Percentiles rank a stretch among this genome's conserved stretches.
Evolutionary conservation across 2,113 vertebrate species (phyloP).

Genomic region (Sigmodon hispidus): DNA sequence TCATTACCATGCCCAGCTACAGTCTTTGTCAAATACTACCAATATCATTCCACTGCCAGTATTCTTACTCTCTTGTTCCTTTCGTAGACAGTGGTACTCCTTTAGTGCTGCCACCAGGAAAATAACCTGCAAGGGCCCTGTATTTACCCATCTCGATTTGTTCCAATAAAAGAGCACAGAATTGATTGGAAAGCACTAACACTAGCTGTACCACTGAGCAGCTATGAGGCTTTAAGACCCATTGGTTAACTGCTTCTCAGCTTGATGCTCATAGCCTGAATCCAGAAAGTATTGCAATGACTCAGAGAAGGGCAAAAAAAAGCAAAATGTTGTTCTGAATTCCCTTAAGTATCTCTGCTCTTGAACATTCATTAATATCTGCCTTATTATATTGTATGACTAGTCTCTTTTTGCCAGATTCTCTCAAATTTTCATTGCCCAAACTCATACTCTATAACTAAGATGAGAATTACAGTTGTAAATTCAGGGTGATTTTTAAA

Average conservation of each 20-base stretch:
- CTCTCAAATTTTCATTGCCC: background rate
- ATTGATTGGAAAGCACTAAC: background rate
- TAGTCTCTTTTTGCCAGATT: background rate
- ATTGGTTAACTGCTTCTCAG: constrained; percentile 6
- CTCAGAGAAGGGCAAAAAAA: background rate
- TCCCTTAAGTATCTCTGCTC: background rate
- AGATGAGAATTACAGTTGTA: constrained; percentile 52
- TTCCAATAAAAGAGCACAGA: constrained; percentile 14
- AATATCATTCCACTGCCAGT: background rate
- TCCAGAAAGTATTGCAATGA: background rate
- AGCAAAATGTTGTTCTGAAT: background rate
- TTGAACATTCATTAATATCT: background rate
- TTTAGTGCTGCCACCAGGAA: constrained; percentile 1
- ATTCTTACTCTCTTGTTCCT: background rate
- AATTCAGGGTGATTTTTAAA: constrained; percentile 21
- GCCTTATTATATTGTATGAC: background rate
- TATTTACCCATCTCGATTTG: background rate
- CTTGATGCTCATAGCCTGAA: background rate
- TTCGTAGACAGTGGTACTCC: background rate
- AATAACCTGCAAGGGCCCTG: background rate
- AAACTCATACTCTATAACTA: background rate
- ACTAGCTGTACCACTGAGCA: background rate
- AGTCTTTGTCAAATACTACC: constrained; percentile 12
- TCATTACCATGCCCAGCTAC: background rate
- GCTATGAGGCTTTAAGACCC: background rate